phyloP scores from a whole-genome alignment of 2,888 invertebrate genomes.

The Sericinus montela region DNA sequence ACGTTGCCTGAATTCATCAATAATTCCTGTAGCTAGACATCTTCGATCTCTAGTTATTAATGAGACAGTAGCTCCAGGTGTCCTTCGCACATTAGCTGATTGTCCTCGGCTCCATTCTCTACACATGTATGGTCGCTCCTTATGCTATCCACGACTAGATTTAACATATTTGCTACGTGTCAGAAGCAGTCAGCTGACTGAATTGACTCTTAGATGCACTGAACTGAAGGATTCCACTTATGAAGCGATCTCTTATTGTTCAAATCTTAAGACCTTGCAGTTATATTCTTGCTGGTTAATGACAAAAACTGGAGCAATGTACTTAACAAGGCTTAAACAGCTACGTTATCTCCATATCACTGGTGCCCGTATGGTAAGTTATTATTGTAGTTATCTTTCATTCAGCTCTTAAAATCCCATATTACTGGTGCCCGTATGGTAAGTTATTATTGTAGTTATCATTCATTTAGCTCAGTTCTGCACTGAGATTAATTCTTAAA shows the following conservation, averaged over 20 bases:
- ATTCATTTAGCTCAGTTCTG: no score
- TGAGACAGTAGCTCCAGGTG: slow-evolving; percentile 24
- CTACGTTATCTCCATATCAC: slow-evolving; percentile 36
- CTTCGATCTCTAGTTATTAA: slow-evolving; percentile 33
- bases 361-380: slow-evolving; percentile 31
- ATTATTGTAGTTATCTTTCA: neutral
- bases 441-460: no score
- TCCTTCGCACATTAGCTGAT: slow-evolving; percentile 23
- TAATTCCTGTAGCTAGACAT: slow-evolving; percentile 16
- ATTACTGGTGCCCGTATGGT: no score
- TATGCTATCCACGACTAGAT: slow-evolving; percentile 28
- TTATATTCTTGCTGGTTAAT: slow-evolving; percentile 39
- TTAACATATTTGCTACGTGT: slow-evolving; percentile 25
- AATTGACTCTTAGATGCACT: slow-evolving; percentile 37
- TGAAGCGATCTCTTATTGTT: slow-evolving; percentile 29
- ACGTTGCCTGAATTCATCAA: slow-evolving; percentile 10
- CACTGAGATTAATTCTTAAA: no score
- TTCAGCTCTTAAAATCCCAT: no score
- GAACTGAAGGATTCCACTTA: slow-evolving; percentile 31
- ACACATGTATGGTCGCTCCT: slow-evolving; percentile 39
- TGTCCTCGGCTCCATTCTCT: slow-evolving; percentile 23
- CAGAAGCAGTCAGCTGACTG: slow-evolving; percentile 26
- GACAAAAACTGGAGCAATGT: slow-evolving; percentile 25
- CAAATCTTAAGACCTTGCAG: slow-evolving; percentile 28
- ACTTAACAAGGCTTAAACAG: slow-evolving; percentile 19